A percentile compares a stretch with the other conserved stretches of the same genome.
phyloP scores from a whole-genome alignment of 2,113 vertebrate species.

The Thunnus maccoyii region DNA sequence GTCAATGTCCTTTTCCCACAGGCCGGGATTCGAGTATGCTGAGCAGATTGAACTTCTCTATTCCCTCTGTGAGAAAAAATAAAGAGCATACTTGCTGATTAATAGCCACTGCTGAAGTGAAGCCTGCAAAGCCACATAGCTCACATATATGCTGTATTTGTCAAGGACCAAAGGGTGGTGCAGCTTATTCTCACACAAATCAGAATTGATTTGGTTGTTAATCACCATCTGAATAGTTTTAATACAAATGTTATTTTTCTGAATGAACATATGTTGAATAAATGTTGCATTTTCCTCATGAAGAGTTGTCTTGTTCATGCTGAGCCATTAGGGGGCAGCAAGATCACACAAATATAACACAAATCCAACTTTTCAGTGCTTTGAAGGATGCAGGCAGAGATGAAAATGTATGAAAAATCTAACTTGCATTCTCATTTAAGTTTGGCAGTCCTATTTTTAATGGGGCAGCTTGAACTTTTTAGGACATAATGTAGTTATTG shows the following conservation, averaged over 20 bases:
- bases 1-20: constrained; percentile 38
- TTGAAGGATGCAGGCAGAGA: neutral
- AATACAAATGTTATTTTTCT: neutral
- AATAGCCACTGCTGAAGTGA: neutral
- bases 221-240: neutral
- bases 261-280: neutral
- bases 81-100: neutral
- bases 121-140: neutral
- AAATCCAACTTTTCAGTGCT: neutral
- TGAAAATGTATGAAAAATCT: neutral
- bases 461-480: neutral
- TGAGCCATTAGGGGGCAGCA: constrained; percentile 65
- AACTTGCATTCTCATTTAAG: neutral
- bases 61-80: constrained; percentile 72
- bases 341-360: constrained; percentile 24
- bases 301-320: neutral
- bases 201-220: neutral
- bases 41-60: constrained; percentile 82
- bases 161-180: constrained; percentile 11
- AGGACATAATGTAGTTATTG: neutral
- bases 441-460: neutral
- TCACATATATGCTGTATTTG: neutral
- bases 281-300: neutral
- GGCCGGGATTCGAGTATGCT: constrained; percentile 81
- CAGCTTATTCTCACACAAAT: neutral